These are phyloP conservation scores for Sorex araneus DNA, from an alignment of 2,113 vertebrate species.

Conservation along the genomic window DNA sequence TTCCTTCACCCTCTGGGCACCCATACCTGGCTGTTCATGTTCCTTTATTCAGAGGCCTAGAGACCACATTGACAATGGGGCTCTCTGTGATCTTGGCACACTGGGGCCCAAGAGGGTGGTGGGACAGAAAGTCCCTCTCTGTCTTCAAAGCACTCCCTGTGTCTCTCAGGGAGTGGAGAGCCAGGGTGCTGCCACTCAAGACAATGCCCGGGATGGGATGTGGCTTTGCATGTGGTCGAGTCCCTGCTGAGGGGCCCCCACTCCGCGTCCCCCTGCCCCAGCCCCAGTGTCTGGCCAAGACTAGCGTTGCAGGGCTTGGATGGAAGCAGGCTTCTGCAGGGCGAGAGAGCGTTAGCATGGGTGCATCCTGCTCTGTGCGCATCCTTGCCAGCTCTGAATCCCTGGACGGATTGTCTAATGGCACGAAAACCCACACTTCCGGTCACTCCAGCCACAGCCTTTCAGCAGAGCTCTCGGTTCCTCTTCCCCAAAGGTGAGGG, in stretches of 20 bases:
- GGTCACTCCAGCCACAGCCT: conserved; percentile 26
- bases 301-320: neutral
- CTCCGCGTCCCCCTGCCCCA: too few species aligned
- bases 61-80: neutral
- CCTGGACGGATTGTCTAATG: conserved; percentile 8
- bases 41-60: neutral
- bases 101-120: neutral
- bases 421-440: neutral
- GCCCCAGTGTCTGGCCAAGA: neutral
- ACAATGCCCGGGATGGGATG: accelerated
- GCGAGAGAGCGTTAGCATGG: neutral
- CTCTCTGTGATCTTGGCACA: neutral
- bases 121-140: neutral
- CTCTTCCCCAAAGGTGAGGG: neutral
- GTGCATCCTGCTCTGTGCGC: neutral
- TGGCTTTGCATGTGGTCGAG: neutral
- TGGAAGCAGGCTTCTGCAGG: neutral
- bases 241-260: accelerated
- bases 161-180: neutral
- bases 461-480: neutral
- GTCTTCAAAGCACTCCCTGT: neutral
- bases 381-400: too few species aligned
- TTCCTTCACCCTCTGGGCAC: neutral
- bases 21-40: neutral
- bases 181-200: neutral